phyloP scores from a whole-genome alignment of 1,140 invertebrate genomes.

The Episyrphus balteatus region DNA sequence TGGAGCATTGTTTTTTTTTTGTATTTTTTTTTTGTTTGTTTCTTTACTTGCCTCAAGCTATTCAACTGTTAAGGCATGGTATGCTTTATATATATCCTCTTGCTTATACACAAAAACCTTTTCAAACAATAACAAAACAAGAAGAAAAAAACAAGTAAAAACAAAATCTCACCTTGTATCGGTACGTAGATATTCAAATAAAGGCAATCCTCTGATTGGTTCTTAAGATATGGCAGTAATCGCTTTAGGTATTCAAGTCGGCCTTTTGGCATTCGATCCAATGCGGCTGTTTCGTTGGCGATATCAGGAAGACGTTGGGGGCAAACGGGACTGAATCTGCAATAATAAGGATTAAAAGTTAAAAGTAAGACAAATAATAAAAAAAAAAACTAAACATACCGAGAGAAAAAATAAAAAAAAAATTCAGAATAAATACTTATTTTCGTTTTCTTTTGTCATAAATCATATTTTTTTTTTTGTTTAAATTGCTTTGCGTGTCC shows the following conservation, averaged over 20 bases:
- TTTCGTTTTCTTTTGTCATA: too few relatives aligned
- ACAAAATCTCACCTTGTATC: conserved; percentile 61
- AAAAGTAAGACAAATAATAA: conserved; percentile 2
- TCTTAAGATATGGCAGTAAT: conserved; percentile 71
- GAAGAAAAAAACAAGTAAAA: conserved; percentile 22
- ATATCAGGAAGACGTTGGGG: conserved; percentile 77
- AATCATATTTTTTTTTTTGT: too few relatives aligned
- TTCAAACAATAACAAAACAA: conserved; percentile 48
- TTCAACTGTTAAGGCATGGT: too few relatives aligned
- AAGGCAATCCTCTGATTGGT: conserved; percentile 93
- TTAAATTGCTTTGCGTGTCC: too few relatives aligned
- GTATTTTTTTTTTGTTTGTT: too few relatives aligned
- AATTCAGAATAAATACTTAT: too few relatives aligned
- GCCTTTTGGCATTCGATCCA: conserved; percentile 75
- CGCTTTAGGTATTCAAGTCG: conserved; percentile 75
- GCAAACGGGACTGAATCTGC: conserved; percentile 74
- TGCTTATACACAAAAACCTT: conserved; percentile 38
- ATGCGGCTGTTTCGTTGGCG: conserved; percentile 65
- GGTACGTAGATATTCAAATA: conserved; percentile 95
- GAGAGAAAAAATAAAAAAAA: too few relatives aligned
- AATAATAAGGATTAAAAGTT: conserved; percentile 13
- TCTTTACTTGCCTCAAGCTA: too few relatives aligned
- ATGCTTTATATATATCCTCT: too few relatives aligned
- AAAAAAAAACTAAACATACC: conserved; percentile 6
- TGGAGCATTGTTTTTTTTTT: too few relatives aligned